These are phyloP conservation scores for Halocynthia aurantium DNA, from an alignment of 23 tunicate genomes.

Conservation along the genomic window DNA sequence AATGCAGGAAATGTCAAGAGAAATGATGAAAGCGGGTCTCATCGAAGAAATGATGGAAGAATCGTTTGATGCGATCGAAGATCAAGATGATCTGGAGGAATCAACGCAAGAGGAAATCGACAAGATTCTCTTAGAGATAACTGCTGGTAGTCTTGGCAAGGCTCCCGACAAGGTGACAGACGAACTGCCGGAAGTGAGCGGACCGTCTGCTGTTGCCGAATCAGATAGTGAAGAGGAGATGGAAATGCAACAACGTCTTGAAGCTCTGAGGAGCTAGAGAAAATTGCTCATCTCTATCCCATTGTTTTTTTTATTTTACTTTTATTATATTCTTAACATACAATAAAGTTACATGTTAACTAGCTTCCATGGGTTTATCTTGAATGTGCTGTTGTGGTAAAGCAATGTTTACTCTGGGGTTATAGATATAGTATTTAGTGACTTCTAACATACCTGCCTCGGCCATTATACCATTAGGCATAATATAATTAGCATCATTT, in stretches of 20 bases:
- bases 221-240: conserved; percentile 54
- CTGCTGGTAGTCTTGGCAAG: conserved; percentile 61
- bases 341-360: too few species aligned
- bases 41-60: conserved; percentile 98
- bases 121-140: conserved; percentile 88
- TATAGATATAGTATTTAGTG: too few species aligned
- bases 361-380: too few species aligned
- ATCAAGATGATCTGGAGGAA: conserved; percentile 74
- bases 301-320: too few species aligned
- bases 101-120: conserved; percentile 95
- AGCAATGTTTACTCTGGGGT: too few species aligned
- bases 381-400: too few species aligned
- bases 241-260: conserved; percentile 69
- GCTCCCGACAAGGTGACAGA: conserved; percentile 64
- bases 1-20: conserved; percentile 88
- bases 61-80: conserved; percentile 68
- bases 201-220: conserved; percentile 29
- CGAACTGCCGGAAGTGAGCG: conserved; percentile 54
- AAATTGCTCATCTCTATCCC: neutral
- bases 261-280: conserved; percentile 55
- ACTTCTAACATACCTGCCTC: too few species aligned
- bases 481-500: too few species aligned
- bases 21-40: conserved; percentile 99
- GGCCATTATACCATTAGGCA: too few species aligned
- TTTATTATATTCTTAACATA: too few species aligned